Percentiles rank a stretch among this genome's conserved stretches.
Evolutionary conservation across 2,888 invertebrate genomes (phyloP).

Genomic region (Dynastes maya): DNA sequence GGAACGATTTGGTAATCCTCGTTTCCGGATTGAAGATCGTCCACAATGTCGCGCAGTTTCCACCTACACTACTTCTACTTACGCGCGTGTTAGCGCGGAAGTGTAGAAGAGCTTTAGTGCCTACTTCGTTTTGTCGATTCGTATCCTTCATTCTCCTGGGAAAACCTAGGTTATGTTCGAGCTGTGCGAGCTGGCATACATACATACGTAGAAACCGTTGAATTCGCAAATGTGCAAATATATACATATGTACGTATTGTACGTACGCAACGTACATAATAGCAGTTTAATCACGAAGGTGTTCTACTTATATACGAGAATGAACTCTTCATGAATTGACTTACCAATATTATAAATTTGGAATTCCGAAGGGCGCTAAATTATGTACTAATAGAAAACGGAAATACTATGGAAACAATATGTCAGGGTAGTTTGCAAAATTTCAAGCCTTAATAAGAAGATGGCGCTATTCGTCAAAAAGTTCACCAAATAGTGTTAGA

Average conservation of each 20-base stretch:
- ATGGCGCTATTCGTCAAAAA: too few species aligned
- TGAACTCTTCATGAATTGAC: neutral
- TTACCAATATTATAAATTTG: slow-evolving; percentile 1
- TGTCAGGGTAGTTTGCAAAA: too few species aligned
- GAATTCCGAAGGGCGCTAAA: neutral
- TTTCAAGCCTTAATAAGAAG: too few species aligned
- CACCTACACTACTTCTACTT: slow-evolving; percentile 19
- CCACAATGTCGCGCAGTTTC: slow-evolving; percentile 23
- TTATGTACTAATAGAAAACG: too few species aligned
- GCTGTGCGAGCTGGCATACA: neutral
- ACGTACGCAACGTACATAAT: neutral
- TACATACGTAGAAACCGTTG: neutral
- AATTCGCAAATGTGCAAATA: neutral
- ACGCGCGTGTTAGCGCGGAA: slow-evolving; percentile 3
- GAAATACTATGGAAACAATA: too few species aligned
- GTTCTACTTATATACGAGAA: neutral
- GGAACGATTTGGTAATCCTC: slow-evolving; percentile 22
- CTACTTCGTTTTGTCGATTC: neutral
- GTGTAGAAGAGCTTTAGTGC: slow-evolving; percentile 2
- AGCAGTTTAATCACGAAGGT: neutral
- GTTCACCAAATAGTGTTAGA: too few species aligned
- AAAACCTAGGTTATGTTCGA: slow-evolving; percentile 6
- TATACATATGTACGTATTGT: neutral
- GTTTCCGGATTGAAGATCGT: slow-evolving; percentile 31
- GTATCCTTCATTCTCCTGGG: neutral